Conservation (phyloP, 2,113 vertebrate genomes). For the Clinocottus analis region DNA sequence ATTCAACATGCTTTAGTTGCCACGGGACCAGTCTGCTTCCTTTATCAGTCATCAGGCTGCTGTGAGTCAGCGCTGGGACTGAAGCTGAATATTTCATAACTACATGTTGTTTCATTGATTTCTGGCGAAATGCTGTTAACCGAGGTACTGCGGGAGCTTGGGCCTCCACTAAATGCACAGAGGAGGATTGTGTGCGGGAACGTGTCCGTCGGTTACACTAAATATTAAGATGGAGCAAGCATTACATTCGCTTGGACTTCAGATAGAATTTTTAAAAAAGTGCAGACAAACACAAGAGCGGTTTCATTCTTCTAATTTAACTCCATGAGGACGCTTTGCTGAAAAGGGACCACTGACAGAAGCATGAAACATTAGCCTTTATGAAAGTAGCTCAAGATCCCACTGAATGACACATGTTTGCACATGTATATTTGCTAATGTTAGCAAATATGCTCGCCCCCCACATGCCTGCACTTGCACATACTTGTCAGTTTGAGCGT, state of each 20-base stretch:
- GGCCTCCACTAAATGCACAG: neutral
- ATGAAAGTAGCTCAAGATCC: neutral
- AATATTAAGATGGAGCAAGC: neutral
- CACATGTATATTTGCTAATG: conserved; percentile 16
- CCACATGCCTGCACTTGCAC: neutral
- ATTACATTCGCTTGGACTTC: neutral
- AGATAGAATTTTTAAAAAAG: neutral
- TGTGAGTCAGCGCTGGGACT: conserved; percentile 25
- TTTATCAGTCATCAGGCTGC: neutral
- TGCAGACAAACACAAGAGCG: neutral
- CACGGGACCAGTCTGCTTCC: neutral
- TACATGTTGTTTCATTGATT: conserved; percentile 70
- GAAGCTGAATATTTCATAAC: conserved; percentile 70
- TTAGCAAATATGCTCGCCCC: conserved; percentile 27
- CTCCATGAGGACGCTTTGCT: neutral
- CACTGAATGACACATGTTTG: conserved; percentile 6
- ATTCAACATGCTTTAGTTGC: neutral
- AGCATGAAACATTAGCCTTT: neutral
- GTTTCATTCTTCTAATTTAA: neutral
- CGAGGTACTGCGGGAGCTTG: conserved; percentile 52
- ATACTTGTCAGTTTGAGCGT: conserved; percentile 43
- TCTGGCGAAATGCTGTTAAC: conserved; percentile 53
- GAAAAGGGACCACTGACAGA: neutral
- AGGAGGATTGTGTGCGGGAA: conserved; percentile 3
- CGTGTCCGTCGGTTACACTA: neutral